Percentiles rank a stretch among this genome's conserved stretches.
phyloP scores from a whole-genome alignment of 1,140 invertebrate species.

The Trachymyrmex septentrionalis region DNA sequence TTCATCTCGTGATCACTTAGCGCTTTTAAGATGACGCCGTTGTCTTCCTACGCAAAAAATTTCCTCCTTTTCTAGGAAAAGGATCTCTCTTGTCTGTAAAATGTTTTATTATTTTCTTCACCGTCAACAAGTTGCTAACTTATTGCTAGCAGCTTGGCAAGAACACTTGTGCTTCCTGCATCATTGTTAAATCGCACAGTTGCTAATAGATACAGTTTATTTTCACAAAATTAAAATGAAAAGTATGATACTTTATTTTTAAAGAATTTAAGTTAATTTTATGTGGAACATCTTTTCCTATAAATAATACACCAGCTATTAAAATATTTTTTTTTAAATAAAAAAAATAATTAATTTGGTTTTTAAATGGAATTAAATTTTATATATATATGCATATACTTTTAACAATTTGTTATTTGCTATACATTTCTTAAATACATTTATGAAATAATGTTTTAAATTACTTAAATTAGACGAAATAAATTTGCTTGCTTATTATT shows the following conservation, averaged over 20 bases:
- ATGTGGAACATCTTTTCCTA: neutral
- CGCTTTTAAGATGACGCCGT: slow-evolving; percentile 29
- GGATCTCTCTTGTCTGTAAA: slow-evolving; percentile 45
- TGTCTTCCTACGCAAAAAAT: slow-evolving; percentile 15
- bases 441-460: too few species aligned
- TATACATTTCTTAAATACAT: neutral
- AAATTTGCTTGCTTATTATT: neutral
- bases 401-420: neutral
- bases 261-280: neutral
- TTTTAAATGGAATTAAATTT: neutral
- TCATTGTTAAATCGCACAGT: neutral
- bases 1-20: neutral
- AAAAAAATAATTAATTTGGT: neutral
- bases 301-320: neutral
- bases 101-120: slow-evolving; percentile 31
- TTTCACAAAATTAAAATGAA: neutral
- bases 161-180: neutral
- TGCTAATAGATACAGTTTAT: neutral
- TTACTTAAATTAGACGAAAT: neutral
- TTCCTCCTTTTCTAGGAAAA: slow-evolving; percentile 30
- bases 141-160: neutral
- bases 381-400: too few species aligned
- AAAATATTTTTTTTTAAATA: neutral
- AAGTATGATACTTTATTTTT: neutral
- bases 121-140: slow-evolving; percentile 30